Evolutionary conservation across 1,140 invertebrate genomes (phyloP), one percentile per base, ranked within the genome.

Genomic region (Microplitis mediator): DNA sequence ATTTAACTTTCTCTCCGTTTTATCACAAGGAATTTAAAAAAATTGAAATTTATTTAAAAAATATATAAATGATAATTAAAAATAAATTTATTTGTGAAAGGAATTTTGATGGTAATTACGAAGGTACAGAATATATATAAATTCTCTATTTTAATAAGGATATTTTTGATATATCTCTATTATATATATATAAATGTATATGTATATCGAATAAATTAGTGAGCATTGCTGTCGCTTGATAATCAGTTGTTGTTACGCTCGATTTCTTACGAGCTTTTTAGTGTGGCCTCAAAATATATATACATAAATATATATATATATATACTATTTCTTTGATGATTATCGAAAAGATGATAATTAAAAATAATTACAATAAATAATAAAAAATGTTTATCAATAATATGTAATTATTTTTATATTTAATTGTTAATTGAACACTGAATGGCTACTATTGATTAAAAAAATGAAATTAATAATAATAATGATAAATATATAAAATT

Each of bases 141-240:
- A 83, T 82, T 74, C 74, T 86, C 81, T 86, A 86, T 87, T 87
- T 86, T 87, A 87, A 69, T 85, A 85, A 85, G 85, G 79, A 86
- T 87, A 87, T 87, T 87, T 87, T 86, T 87, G 84, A 86, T 87
- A 87, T 87, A 85, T 79, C 80, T 86, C 80, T 86, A 83, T 45
- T 45, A 45, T 45, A 45, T 3, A 45, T 85, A 84, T 82, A 82
- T 82, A 81, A 79, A 82, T 23, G 23, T 84, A 77, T 81, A 82
- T 85, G 76, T 85, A 84, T 82, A 83, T 85, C 77, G 79, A 84
- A 80, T 76, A 72, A 73, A 79, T 81, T 73, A 76, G 45, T 72
- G 71, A 61, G 39, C 65, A 72, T 76, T 74, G 66, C 72, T 75
- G 72, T 79, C 75, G 75, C 77, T 78, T 76, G 64, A 69, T 72